These are phyloP conservation scores for Diplodus sargus DNA, from an alignment of 2,797 vertebrate species.

Conservation along the genomic window DNA sequence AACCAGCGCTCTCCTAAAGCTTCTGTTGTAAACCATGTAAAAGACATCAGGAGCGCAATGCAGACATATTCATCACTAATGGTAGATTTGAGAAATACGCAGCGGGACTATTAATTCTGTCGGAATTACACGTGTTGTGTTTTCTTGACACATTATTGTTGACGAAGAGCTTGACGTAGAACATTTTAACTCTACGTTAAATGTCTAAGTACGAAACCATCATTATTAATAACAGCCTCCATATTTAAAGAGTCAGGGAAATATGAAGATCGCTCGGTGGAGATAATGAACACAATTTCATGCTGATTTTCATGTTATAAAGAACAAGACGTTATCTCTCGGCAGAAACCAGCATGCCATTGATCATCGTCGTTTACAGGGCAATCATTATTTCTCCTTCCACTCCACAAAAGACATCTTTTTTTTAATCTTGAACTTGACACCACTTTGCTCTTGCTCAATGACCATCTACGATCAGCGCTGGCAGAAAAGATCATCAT, in stretches of 20 bases:
- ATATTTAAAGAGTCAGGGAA: not conserved
- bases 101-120: not conserved
- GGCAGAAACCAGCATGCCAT: constrained; percentile 25
- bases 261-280: constrained; percentile 1
- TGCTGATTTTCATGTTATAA: not conserved
- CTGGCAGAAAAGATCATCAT: not conserved
- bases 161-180: not conserved
- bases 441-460: not conserved
- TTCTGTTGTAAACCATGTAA: not conserved
- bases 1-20: constrained; percentile 10
- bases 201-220: too few species aligned
- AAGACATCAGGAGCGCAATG: not conserved
- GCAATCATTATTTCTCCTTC: constrained; percentile 10
- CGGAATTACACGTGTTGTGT: not conserved
- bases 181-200: not conserved
- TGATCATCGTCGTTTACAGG: constrained; percentile 14
- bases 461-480: not conserved
- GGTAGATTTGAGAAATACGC: not conserved
- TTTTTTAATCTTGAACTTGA: not conserved
- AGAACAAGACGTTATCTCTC: constrained; percentile 10
- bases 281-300: constrained; percentile 39
- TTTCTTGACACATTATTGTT: not conserved
- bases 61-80: not conserved
- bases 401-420: not conserved
- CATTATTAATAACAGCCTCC: not conserved